Base-by-base conservation (phyloP, 2,888 invertebrate genomes). In the Cacoxenus indagator region DNA sequence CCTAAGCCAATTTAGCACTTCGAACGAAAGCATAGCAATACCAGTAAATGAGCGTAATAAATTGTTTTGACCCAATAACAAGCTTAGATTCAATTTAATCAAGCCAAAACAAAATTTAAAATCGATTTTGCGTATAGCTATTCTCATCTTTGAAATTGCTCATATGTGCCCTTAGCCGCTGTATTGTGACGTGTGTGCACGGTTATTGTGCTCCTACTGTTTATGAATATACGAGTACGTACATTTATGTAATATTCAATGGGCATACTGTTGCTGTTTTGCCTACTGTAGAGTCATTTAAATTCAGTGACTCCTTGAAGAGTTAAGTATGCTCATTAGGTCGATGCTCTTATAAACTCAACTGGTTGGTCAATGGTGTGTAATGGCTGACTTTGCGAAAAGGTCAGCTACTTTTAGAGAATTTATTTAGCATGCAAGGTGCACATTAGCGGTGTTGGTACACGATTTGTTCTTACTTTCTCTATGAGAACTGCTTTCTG, bases 211-310 rank as follows among this genome's bases (percentile, higher is more conserved):
- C 3, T 43, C 11, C 45, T 3, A 43, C n/a, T 43, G 45, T n/a
- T 43, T 3, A 43, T 43, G 4, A 2, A 43, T 43, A 43, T n/a
- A n/a, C 19, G 5, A 19, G n/a, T 17, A 17, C n/a, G 61, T 62
- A 70, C 81, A 81, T 76, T 74, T 73, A 82, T 79, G 82, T 76
- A 78, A 67, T 82, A 76, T 78, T 78, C 78, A 82, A 72, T 81
- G 83, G n/a, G 74, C 73, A 69, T 82, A 81, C 79, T 82, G 81
- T 82, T 79, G 82, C 78, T 68, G 65, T 59, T 54, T 45, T 11
- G 11, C 14, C 11, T 3, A 43, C 45, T 43, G n/a, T n/a, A n/a
- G 5, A 26, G 45, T 8, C 29, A 27, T 45, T 65, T 55, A 51
- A 62, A 54, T 69, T 8, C 19, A 19, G 22, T 19, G 19, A 65